Evolutionary conservation across 92 coral and sea anemone genomes (phyloP).

Genomic region (Plumapathes pennacea): DNA sequence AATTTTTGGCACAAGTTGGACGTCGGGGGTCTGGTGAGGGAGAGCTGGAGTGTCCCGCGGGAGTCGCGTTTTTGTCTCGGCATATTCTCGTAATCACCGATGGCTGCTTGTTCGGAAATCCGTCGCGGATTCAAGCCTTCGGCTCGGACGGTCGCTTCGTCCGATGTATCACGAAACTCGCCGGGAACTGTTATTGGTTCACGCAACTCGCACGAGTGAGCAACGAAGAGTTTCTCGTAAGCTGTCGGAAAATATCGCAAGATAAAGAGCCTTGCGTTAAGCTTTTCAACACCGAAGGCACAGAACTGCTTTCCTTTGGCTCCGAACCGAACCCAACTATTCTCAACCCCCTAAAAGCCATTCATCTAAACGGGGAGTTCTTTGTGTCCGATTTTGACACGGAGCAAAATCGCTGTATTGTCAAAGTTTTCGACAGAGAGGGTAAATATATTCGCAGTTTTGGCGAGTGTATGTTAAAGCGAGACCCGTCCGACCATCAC

Average conservation of each 20-base stretch:
- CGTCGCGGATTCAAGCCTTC: constrained; percentile 73
- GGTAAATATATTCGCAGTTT: constrained; percentile 66
- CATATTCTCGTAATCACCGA: constrained; percentile 62
- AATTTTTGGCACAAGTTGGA: constrained; percentile 53
- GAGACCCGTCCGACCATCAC: constrained; percentile 49
- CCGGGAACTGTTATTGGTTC: constrained; percentile 67
- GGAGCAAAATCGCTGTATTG: constrained; percentile 64
- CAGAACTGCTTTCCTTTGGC: constrained; percentile 63
- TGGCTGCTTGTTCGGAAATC: constrained; percentile 77
- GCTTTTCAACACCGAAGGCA: constrained; percentile 63
- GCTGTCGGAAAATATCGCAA: constrained; percentile 62
- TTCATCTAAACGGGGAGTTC: constrained; percentile 52
- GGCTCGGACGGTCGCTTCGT: constrained; percentile 61
- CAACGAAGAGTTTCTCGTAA: constrained; percentile 49
- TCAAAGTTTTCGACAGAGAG: constrained; percentile 61
- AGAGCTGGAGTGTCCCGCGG: constrained; percentile 70
- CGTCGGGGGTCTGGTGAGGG: constrained; percentile 60
- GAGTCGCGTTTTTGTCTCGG: constrained; percentile 41
- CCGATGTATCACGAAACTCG: constrained; percentile 48
- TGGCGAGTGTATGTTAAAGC: constrained; percentile 74
- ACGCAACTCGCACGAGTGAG: constrained; percentile 38
- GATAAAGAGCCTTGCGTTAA: constrained; percentile 74
- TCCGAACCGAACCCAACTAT: constrained; percentile 65
- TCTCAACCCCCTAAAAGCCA: constrained; percentile 56
- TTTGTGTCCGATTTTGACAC: constrained; percentile 82